A percentile compares a stretch with the other conserved stretches of the same genome.
Evolutionary conservation across 2,888 invertebrate genomes (phyloP).

Genomic region (Andrena hattorfiana): DNA sequence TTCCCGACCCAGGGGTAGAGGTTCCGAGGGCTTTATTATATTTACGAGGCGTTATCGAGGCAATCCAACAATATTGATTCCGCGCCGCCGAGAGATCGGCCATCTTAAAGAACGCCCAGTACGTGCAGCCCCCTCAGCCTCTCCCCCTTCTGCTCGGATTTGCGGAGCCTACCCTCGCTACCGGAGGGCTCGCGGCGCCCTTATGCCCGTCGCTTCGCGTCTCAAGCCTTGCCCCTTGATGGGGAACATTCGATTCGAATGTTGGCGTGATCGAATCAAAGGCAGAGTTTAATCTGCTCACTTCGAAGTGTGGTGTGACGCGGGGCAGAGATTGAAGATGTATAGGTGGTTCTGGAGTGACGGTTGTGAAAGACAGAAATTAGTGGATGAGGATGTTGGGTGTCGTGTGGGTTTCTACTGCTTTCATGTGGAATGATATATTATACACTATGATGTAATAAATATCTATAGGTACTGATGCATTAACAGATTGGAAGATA

Average conservation of each 20-base stretch:
- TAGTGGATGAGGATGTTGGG: no score
- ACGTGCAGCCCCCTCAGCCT: conserved; percentile 42
- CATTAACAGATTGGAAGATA: no score
- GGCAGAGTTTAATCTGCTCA: neutral
- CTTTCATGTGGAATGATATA: no score
- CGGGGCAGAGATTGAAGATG: neutral
- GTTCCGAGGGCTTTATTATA: conserved; percentile 79
- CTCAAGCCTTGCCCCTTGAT: neutral
- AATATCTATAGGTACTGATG: no score
- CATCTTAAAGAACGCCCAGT: conserved; percentile 71
- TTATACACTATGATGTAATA: no score
- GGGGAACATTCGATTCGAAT: neutral
- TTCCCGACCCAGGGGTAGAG: conserved; percentile 46
- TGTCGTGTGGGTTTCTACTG: no score
- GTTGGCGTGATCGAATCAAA: neutral
- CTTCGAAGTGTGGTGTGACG: neutral
- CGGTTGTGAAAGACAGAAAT: no score
- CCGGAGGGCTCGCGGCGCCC: conserved; percentile 55
- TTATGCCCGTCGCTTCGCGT: conserved; percentile 28
- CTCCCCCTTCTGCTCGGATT: neutral
- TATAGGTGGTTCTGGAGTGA: neutral
- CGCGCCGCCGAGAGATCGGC: conserved; percentile 72
- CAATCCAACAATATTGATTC: conserved; percentile 83
- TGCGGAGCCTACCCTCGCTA: conserved; percentile 41
- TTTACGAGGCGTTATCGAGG: conserved; percentile 82